These are phyloP conservation scores for Plutomurus gul DNA, from an alignment of 1,140 invertebrate species.

Conservation along the genomic window DNA sequence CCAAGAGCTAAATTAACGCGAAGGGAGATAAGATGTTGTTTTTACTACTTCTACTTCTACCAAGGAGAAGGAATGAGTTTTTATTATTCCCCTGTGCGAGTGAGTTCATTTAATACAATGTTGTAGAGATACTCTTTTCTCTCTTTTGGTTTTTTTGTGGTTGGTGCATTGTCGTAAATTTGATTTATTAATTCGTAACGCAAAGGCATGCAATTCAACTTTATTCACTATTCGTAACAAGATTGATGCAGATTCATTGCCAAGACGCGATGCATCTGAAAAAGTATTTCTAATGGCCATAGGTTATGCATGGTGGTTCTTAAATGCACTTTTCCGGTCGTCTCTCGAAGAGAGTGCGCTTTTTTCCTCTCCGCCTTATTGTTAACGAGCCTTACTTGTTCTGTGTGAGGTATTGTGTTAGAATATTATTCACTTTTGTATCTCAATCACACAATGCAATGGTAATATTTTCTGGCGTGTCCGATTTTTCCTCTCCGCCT, in stretches of 20 bases:
- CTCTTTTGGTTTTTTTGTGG: background rate
- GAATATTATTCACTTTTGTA: too few species aligned
- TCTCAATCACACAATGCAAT: too few species aligned
- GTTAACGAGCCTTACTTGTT: too few species aligned
- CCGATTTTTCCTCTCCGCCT: too few species aligned
- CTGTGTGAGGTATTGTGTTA: too few species aligned
- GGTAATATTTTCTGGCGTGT: too few species aligned
- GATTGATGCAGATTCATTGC: background rate
- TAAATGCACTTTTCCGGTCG: background rate
- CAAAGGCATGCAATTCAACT: background rate
- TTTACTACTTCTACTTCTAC: background rate
- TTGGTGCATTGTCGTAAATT: background rate
- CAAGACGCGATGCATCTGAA: background rate
- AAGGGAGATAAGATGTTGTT: background rate
- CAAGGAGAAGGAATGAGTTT: background rate
- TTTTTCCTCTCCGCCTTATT: too few species aligned
- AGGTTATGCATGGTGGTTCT: background rate
- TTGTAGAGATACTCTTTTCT: background rate
- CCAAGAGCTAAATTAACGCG: background rate
- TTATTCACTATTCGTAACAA: conserved; percentile 1
- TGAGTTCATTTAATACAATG: background rate
- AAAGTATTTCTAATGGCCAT: background rate
- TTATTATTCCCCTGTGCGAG: background rate
- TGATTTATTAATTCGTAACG: conserved; percentile 3
- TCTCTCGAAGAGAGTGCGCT: background rate